phyloP scores from a whole-genome alignment of 1,140 invertebrate genomes.

The Cotesia chilonis region DNA sequence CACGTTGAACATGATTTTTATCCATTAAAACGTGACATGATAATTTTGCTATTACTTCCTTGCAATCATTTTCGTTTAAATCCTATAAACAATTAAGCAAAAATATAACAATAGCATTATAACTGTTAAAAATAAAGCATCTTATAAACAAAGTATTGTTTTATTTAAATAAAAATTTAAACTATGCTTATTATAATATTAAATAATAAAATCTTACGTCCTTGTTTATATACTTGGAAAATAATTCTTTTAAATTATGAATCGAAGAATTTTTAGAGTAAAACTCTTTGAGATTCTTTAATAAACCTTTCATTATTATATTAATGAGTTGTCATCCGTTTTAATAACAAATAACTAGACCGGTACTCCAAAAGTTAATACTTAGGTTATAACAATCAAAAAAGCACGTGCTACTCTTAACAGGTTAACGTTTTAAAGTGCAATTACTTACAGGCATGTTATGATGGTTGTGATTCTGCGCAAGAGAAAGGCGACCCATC shows the following conservation, averaged over 20 bases:
- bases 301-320: constrained; percentile 9
- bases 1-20: constrained; percentile 48
- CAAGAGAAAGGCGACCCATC: too few relatives aligned
- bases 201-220: not conserved
- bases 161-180: too few relatives aligned
- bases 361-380: not conserved
- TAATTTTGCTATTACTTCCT: constrained; percentile 49
- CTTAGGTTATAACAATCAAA: not conserved
- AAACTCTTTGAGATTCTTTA: constrained; percentile 6
- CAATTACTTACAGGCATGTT: too few relatives aligned
- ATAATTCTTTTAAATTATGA: not conserved
- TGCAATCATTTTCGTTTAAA: constrained; percentile 38
- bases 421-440: too few relatives aligned
- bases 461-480: too few relatives aligned
- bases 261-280: constrained; percentile 6
- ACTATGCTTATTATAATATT: too few relatives aligned
- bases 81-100: constrained; percentile 42
- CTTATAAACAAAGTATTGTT: too few relatives aligned
- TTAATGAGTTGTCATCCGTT: not conserved
- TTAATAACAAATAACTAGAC: not conserved
- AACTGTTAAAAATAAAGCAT: too few relatives aligned
- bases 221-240: not conserved
- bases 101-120: constrained; percentile 17
- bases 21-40: constrained; percentile 53
- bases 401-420: not conserved